Evolutionary conservation across 1,140 invertebrate genomes (phyloP).

Genomic region (Hesperophylax magnus): DNA sequence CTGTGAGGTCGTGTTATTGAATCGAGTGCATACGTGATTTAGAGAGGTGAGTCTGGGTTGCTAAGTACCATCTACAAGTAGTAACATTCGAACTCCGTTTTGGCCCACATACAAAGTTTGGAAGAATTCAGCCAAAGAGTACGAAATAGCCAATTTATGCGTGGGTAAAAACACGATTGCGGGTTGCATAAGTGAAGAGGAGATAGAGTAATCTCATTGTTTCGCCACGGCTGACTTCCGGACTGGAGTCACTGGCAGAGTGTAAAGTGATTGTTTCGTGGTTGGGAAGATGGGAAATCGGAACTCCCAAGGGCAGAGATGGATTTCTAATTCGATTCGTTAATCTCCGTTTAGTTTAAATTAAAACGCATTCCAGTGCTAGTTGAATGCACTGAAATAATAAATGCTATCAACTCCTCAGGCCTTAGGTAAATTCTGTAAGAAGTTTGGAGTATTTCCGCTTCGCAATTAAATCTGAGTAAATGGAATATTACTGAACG

Average conservation of each 20-base stretch:
- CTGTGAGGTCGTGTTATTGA: no score
- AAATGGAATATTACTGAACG: no score
- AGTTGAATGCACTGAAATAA: background rate
- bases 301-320: conserved; percentile 2
- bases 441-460: no score
- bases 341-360: background rate
- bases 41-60: no score
- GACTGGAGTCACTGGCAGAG: background rate
- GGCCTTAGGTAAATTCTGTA: no score
- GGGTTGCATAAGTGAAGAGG: conserved; percentile 7
- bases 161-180: conserved; percentile 30
- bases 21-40: no score
- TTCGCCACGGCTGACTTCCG: conserved; percentile 32
- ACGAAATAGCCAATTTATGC: conserved; percentile 23
- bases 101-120: conserved; percentile 6
- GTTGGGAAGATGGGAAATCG: conserved; percentile 34
- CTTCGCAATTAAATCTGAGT: no score
- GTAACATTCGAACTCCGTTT: background rate
- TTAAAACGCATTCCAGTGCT: no score
- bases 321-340: background rate
- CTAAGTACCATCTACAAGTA: no score
- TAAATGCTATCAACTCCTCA: no score
- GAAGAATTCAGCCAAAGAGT: background rate
- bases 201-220: conserved; percentile 26
- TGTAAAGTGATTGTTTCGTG: conserved; percentile 33